These are phyloP conservation scores for Phorcus lineatus DNA, from an alignment of 2,888 invertebrate genomes.

Conservation along the genomic window DNA sequence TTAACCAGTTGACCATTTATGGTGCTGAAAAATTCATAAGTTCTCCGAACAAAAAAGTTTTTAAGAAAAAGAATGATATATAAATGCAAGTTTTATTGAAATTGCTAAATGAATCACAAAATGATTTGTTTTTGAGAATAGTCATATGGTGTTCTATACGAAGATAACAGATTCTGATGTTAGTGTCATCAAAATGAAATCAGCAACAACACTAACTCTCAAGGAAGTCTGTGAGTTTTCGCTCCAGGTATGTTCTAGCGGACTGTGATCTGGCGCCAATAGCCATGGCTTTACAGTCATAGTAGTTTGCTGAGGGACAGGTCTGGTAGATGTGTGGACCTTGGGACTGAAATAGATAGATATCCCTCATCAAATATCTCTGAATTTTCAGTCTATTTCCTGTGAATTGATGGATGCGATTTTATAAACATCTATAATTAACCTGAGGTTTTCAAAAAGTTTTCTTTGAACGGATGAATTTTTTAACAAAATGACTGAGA, in stretches of 20 bases:
- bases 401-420: not conserved
- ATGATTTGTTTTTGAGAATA: slow-evolving; percentile 1
- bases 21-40: too few relatives aligned
- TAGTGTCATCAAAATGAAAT: too few relatives aligned
- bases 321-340: slow-evolving; percentile 98
- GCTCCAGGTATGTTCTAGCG: slow-evolving; percentile 97
- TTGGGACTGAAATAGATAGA: slow-evolving; percentile 59
- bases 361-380: too few relatives aligned
- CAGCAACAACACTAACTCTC: slow-evolving; percentile 73
- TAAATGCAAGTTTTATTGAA: too few relatives aligned
- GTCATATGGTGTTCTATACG: not conserved
- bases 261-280: slow-evolving; percentile 98
- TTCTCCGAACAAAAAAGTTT: too few relatives aligned
- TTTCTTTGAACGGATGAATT: not conserved
- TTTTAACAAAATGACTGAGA: not conserved
- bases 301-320: slow-evolving; percentile 95
- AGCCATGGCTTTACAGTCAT: slow-evolving; percentile 98
- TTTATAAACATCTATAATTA: not conserved
- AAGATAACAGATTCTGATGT: not conserved
- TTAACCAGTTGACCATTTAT: too few relatives aligned
- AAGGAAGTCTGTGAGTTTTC: slow-evolving; percentile 86
- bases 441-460: not conserved
- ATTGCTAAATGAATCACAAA: too few relatives aligned
- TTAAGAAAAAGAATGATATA: too few relatives aligned
- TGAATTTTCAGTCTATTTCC: too few relatives aligned